Percentiles rank a stretch among this genome's conserved stretches.
phyloP scores from a whole-genome alignment of 1,140 invertebrate genomes.

The Diorhabda elongata region DNA sequence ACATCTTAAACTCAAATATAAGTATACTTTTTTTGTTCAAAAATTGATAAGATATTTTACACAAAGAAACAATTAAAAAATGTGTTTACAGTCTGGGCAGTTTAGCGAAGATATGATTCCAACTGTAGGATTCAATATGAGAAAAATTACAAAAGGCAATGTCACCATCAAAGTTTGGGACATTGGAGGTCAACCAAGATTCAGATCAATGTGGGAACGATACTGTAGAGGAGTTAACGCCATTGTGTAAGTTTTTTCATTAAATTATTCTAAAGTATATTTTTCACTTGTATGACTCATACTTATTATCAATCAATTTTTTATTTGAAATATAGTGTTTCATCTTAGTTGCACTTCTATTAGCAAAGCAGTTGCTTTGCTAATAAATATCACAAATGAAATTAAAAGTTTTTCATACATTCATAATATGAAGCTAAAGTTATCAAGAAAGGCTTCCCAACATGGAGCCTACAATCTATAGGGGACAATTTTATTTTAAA shows the following conservation, averaged over 20 bases:
- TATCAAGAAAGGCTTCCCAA: too few species aligned
- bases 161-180: constrained; percentile 99
- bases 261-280: too few species aligned
- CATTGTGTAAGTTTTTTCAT: constrained; percentile 78
- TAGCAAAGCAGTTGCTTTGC: too few species aligned
- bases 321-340: too few species aligned
- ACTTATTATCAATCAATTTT: too few species aligned
- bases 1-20: background rate
- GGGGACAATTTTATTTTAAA: too few species aligned
- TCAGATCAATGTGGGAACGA: constrained; percentile 99
- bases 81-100: constrained; percentile 80
- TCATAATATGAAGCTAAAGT: too few species aligned
- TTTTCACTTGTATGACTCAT: too few species aligned
- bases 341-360: too few species aligned
- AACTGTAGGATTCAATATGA: constrained; percentile 99
- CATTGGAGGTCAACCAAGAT: constrained; percentile 98
- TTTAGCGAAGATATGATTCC: constrained; percentile 99
- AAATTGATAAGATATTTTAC: constrained; percentile 25
- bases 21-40: constrained; percentile 5
- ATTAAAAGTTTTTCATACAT: too few species aligned
- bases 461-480: too few species aligned
- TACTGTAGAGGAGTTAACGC: constrained; percentile 99
- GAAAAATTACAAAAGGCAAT: constrained; percentile 99
- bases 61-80: background rate
- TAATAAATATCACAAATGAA: too few species aligned